Base-by-base conservation (phyloP, 2,888 invertebrate species). In the Dicyrtomina minuta region DNA sequence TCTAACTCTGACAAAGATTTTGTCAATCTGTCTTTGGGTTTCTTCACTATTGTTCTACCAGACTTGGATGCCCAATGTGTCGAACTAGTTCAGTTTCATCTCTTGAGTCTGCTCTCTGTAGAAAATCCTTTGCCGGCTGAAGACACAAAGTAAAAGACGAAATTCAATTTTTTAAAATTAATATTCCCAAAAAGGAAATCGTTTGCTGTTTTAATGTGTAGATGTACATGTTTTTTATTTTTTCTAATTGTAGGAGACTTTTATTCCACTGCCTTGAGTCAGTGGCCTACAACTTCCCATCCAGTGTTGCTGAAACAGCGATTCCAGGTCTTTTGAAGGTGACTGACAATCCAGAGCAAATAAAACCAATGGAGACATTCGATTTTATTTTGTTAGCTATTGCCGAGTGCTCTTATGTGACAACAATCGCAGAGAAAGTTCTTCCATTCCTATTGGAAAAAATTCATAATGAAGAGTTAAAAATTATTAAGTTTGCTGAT, bases 1-100 rank as follows among this genome's bases (percentile, higher is more conserved):
- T 69, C 77, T 17, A 64, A 70, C 24, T 66, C 68, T n/a, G 73
- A 77, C 55, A 58, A 67, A 39, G 73, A 73, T 4, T 66, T 73
- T 24, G 67, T 70, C 2, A 24, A 49, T 41, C 62, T 73, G n/a
- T 59, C 62, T n/a, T 65, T 77, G 20, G 66, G 60, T 13, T 67
- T 73, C 53, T 75, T 77, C 17, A 20, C 39, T 4, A 6, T 67
- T 4, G 46, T 60, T 22, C 26, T 26, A 2, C 55, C 55, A 1
- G 62, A 62, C 4, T 51, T 67, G 51, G 67, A 67, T 24, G 22
- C 8, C 13, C 24, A 44, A 49, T 33, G 49, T 10, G 6, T 67
- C 5, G 60, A 60, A n/a, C 22, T 49, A 17, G 27, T 67, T 17
- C 60, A 59, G 10, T 59, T 17, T 33, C 67, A 67, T 56, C 49